phyloP scores from a whole-genome alignment of 2,113 vertebrate genomes.

The Rhinichthys klamathensis region DNA sequence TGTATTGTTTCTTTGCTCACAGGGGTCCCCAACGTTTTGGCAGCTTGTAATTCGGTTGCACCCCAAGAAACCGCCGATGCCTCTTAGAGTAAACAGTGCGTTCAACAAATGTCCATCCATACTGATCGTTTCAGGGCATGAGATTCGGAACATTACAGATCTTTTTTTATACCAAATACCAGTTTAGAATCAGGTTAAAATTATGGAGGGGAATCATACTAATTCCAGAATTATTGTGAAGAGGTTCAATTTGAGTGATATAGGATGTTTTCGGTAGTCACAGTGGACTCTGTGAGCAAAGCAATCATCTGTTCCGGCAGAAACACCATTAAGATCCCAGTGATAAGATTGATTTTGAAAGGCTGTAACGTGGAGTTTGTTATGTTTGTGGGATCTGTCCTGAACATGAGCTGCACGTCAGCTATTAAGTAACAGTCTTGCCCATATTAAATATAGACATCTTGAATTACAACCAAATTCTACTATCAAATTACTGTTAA shows the following conservation, averaged over 20 bases:
- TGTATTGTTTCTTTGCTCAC: slow-evolving; percentile 77
- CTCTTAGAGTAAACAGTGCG: slow-evolving; percentile 56
- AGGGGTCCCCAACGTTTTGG: slow-evolving; percentile 74
- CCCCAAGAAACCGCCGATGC: slow-evolving; percentile 55
- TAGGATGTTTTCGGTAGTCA: neutral
- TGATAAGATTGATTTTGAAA: neutral
- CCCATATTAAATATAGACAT: neutral
- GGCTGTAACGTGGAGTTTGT: neutral
- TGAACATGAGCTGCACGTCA: neutral
- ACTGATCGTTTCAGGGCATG: slow-evolving; percentile 1
- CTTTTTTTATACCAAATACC: neutral
- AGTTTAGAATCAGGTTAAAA: neutral
- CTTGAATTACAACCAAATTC: neutral
- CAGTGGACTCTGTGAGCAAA: neutral
- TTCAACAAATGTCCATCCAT: slow-evolving; percentile 51
- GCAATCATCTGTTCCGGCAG: neutral
- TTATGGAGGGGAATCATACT: neutral
- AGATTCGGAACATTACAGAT: neutral
- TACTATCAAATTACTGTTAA: neutral
- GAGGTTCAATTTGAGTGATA: neutral
- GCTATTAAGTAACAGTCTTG: neutral
- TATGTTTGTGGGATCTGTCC: neutral
- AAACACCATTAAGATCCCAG: neutral
- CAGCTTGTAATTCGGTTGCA: slow-evolving; percentile 69
- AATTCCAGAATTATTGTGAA: neutral